Percentiles rank a stretch among this genome's conserved stretches.
phyloP scores from a whole-genome alignment of 1,140 invertebrate species.

The Drosophila sp. region DNA sequence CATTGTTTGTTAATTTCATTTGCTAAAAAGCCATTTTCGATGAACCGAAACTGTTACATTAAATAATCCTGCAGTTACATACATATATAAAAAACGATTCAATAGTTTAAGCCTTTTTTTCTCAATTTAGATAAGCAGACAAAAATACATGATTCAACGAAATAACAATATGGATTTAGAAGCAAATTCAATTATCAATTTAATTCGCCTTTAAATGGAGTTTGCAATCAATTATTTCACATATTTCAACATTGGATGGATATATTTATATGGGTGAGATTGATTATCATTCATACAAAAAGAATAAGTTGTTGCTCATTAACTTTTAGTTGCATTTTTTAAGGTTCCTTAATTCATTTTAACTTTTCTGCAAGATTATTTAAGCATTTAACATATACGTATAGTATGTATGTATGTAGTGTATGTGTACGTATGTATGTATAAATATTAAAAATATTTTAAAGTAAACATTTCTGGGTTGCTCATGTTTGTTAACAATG shows the following conservation, averaged over 20 bases:
- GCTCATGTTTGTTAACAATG: not conserved
- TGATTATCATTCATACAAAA: too few species aligned
- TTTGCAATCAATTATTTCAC: too few species aligned
- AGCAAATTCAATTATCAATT: too few species aligned
- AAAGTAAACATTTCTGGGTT: conserved; percentile 23
- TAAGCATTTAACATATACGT: not conserved
- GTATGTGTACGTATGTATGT: not conserved
- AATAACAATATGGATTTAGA: not conserved
- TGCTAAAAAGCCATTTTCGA: conserved; percentile 12
- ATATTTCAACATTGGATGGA: too few species aligned
- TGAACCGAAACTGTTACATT: conserved; percentile 2
- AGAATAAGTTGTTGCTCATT: too few species aligned
- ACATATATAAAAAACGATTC: not conserved
- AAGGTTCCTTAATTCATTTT: not conserved
- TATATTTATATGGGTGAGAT: too few species aligned
- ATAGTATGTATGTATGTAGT: not conserved
- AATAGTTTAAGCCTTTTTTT: not conserved
- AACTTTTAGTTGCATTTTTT: not conserved
- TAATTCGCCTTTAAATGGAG: too few species aligned
- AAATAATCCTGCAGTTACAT: conserved; percentile 8
- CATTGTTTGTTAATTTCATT: not conserved
- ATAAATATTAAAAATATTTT: conserved; percentile 9
- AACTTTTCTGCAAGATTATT: conserved; percentile 2
- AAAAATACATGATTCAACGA: not conserved
- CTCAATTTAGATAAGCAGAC: not conserved